Percentiles rank a stretch among this genome's conserved stretches.
phyloP scores from a whole-genome alignment of 2,888 invertebrate species.

The Tryphoninae sp. region DNA sequence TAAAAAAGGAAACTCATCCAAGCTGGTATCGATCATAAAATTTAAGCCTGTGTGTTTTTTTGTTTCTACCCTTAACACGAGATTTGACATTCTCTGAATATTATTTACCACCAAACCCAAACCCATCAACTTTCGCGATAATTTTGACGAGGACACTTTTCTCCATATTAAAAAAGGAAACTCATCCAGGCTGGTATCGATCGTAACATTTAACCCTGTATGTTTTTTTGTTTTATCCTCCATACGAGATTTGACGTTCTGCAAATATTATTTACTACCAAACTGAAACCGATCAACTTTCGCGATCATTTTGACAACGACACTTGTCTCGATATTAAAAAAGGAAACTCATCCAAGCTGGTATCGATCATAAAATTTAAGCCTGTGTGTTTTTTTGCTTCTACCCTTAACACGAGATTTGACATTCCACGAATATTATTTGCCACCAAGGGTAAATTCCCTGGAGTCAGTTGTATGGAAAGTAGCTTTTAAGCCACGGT shows the following conservation, averaged over 20 bases:
- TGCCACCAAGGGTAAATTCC: background rate
- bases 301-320: conserved; percentile 50
- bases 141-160: conserved; percentile 37
- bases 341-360: background rate
- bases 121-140: conserved; percentile 53
- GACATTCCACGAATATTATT: conserved; percentile 4
- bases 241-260: no score
- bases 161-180: background rate
- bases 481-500: conserved; percentile 43
- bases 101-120: no score
- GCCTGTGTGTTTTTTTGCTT: no score
- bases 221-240: no score
- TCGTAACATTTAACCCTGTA: background rate
- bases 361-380: background rate
- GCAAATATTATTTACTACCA: no score
- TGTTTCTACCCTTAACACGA: no score
- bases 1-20: background rate
- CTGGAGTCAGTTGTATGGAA: conserved; percentile 6
- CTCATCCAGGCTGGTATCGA: background rate
- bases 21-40: background rate
- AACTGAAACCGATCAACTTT: conserved; percentile 36
- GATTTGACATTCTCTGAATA: no score
- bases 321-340: background rate
- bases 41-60: background rate
- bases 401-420: no score